Conservation (phyloP, 1,140 invertebrate species). For the Globodera rostochiensis region DNA sequence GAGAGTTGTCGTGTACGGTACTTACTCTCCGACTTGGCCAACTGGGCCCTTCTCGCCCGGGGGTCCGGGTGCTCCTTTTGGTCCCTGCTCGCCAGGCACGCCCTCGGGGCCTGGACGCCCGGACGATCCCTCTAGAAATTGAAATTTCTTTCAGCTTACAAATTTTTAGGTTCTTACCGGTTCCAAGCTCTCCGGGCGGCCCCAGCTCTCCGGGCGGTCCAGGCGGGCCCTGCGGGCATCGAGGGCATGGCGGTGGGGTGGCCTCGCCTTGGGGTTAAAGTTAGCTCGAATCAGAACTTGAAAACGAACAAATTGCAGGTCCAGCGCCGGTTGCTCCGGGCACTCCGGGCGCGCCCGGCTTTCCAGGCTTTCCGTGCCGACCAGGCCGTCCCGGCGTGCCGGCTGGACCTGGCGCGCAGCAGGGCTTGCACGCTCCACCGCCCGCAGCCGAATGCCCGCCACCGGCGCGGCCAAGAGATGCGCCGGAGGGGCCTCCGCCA, state of each 20-base stretch:
- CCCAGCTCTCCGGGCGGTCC: conserved; percentile 27
- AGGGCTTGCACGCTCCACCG: conserved; percentile 18
- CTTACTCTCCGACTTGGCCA: conserved; percentile 30
- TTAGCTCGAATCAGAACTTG: background rate
- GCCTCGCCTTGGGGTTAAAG: background rate
- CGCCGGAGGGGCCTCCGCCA: conserved; percentile 1
- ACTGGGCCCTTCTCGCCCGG: conserved; percentile 23
- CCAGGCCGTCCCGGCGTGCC: conserved; percentile 24
- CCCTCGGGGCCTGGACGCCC: conserved; percentile 33
- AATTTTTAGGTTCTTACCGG: background rate
- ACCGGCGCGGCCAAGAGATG: background rate
- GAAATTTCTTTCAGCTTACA: background rate
- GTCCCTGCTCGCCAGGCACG: conserved; percentile 39
- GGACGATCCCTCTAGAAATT: conserved; percentile 35
- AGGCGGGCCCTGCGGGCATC: conserved; percentile 40
- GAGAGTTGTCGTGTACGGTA: background rate
- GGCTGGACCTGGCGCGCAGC: conserved; percentile 17
- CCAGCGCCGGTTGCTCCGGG: conserved; percentile 34
- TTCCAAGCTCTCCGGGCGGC: conserved; percentile 42
- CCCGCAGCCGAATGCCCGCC: background rate
- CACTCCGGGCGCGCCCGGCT: conserved; percentile 37
- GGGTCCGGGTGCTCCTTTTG: conserved; percentile 31
- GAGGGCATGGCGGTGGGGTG: conserved; percentile 45
- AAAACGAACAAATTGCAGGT: conserved; percentile 28
- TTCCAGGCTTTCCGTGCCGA: conserved; percentile 14